Evolutionary conservation across 2,888 invertebrate species (phyloP), one percentile per base, ranked within the genome.

Genomic region (Rhamnusium bicolor): DNA sequence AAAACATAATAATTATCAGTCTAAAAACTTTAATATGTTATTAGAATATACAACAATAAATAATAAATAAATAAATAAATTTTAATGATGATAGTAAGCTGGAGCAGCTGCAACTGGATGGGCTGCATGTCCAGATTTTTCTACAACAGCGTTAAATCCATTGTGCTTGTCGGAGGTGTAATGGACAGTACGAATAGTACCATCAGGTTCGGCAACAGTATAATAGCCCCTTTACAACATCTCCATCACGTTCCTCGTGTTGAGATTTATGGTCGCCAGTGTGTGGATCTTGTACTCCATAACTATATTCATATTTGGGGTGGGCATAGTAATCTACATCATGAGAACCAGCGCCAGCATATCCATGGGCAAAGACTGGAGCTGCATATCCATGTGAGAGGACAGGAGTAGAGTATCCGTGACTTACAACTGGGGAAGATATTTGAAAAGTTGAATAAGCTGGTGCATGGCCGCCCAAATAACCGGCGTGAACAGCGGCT

Each of bases 211-310:
- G 63, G 90, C 88, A 68, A 90, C 85, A 1, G 89, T 89, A 86
- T 90, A 84, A 19, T 75, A 80, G 5, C 90, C 90, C n/a, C 78
- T 90, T 90, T 19, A 90, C 90, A 18, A 85, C 87, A 82, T 90
- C 90, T 29, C 90, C 90, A 77, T 90, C 90, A 61, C 91, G 87
- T 70, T 89, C 89, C 82, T 91, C 91, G 69, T 91, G 90, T 78
- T 85, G 85, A 56, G 79, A 74, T 65, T 85, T 85, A 73, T 82
- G 81, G 82, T 91, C 91, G 12, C 91, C 91, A 2, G 90, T 91
- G 83, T 91, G 91, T 82, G 90, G 90, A 83, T 91, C 91, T 74
- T 91, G 90, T 24, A 91, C 91, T 56, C 91, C 91, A 78, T 91
- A 91, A 81, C 80, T 80, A 77, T 76, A 83, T 90, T 91, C 88